These are phyloP conservation scores for Plumapathes pennacea DNA, from an alignment of 92 coral and sea anemone species.

Conservation along the genomic window DNA sequence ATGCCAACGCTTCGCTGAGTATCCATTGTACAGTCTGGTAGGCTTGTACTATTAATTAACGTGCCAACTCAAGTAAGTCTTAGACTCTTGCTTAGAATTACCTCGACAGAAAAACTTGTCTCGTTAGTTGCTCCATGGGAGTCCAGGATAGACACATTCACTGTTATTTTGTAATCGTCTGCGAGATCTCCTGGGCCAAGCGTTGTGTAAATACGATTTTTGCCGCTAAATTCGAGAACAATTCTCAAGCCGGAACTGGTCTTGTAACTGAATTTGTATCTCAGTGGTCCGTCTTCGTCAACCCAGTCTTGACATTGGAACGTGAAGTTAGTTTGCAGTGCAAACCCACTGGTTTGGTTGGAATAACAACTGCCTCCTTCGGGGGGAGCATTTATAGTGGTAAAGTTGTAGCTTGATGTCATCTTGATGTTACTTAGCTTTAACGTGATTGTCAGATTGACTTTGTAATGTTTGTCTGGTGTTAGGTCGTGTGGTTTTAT, in stretches of 20 bases:
- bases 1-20: too few species aligned
- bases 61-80: too few species aligned
- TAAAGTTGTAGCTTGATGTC: conserved; percentile 6
- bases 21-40: too few species aligned
- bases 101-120: conserved; percentile 56
- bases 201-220: conserved; percentile 27
- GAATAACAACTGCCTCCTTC: conserved; percentile 71
- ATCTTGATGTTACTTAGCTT: too few species aligned
- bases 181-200: conserved; percentile 67
- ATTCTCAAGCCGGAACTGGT: conserved; percentile 42
- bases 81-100: conserved; percentile 6
- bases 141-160: conserved; percentile 57
- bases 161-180: conserved; percentile 37
- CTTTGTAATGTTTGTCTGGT: too few species aligned
- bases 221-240: conserved; percentile 46
- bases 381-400: conserved; percentile 68
- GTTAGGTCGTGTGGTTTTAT: background rate
- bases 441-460: too few species aligned
- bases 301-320: conserved; percentile 81
- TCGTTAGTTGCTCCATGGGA: conserved; percentile 51
- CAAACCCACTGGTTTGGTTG: conserved; percentile 48
- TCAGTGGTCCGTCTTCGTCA: conserved; percentile 65
- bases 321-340: conserved; percentile 67
- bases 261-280: conserved; percentile 65
- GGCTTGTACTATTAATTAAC: too few species aligned